Percentiles rank a stretch among this genome's conserved stretches.
These are phyloP conservation scores for Papilio polyxenes DNA, from an alignment of 1,140 invertebrate species.

Conservation along the genomic window DNA sequence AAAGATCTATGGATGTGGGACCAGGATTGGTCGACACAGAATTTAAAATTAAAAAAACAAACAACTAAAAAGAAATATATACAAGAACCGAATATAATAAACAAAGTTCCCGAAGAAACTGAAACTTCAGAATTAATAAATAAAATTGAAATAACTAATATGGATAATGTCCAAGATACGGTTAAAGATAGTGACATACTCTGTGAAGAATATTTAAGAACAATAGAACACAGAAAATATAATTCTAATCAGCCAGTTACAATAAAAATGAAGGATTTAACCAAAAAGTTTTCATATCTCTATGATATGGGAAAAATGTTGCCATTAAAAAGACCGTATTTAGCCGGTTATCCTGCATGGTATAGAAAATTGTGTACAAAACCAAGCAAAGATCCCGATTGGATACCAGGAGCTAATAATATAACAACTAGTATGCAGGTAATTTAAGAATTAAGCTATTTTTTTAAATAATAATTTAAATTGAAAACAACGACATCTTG, in stretches of 20 bases:
- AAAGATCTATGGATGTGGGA: constrained; percentile 98
- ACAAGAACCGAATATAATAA: constrained; percentile 14
- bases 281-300: constrained; percentile 85
- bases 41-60: constrained; percentile 86
- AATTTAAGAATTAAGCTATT: constrained; percentile 13
- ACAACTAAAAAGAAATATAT: constrained; percentile 57
- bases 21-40: constrained; percentile 93
- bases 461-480: neutral
- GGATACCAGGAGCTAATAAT: constrained; percentile 88
- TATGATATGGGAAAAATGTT: constrained; percentile 82
- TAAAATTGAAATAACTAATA: constrained; percentile 6
- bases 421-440: constrained; percentile 89
- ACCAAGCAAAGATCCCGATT: constrained; percentile 81
- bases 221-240: constrained; percentile 50
- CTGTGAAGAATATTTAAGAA: constrained; percentile 62
- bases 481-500: neutral
- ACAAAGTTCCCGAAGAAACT: constrained; percentile 39
- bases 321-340: constrained; percentile 84
- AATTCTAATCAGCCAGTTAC: constrained; percentile 46
- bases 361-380: constrained; percentile 89
- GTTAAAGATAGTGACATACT: constrained; percentile 55
- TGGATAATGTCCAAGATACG: constrained; percentile 44
- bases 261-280: constrained; percentile 49
- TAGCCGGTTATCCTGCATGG: constrained; percentile 91
- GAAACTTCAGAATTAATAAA: constrained; percentile 11